A percentile compares a stretch with the other conserved stretches of the same genome.
Evolutionary conservation across 1,140 invertebrate species (phyloP).

Genomic region (Bactericera cockerelli): DNA sequence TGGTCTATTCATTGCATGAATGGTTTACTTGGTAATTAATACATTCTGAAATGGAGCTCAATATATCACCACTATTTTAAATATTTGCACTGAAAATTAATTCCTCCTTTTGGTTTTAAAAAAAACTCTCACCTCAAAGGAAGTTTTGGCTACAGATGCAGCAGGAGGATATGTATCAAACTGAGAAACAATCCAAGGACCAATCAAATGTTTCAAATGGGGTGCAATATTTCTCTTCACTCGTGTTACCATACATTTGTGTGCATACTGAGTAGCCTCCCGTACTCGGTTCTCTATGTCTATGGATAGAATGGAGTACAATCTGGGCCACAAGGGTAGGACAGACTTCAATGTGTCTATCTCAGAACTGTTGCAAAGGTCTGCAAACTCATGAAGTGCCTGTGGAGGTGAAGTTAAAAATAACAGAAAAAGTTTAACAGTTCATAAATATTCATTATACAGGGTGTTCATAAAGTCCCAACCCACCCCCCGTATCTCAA

Average conservation of each 20-base stretch:
- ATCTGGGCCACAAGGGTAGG: constrained; percentile 58
- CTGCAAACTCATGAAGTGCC: constrained; percentile 63
- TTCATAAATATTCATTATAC: too few species aligned
- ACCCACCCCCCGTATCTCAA: too few species aligned
- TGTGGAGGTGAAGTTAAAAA: too few species aligned
- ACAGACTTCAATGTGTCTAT: constrained; percentile 42
- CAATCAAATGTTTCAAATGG: constrained; percentile 55
- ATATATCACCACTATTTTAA: too few species aligned
- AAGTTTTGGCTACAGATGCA: constrained; percentile 47
- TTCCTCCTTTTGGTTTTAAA: too few species aligned
- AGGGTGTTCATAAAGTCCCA: too few species aligned
- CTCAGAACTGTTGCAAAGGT: constrained; percentile 43
- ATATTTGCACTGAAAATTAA: too few species aligned
- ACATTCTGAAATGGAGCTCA: too few species aligned
- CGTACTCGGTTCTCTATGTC: constrained; percentile 66
- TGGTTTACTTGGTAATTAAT: too few species aligned
- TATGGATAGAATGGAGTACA: constrained; percentile 52
- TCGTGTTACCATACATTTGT: constrained; percentile 45
- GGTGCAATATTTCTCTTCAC: constrained; percentile 58
- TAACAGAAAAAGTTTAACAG: too few species aligned
- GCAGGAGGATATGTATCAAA: constrained; percentile 68
- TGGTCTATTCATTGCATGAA: too few species aligned
- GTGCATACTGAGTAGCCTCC: constrained; percentile 52
- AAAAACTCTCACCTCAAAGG: constrained; percentile 47
- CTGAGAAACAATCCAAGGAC: constrained; percentile 58